Evolutionary conservation across 2,113 vertebrate species (phyloP).

Genomic region (Malurus cyaneus): DNA sequence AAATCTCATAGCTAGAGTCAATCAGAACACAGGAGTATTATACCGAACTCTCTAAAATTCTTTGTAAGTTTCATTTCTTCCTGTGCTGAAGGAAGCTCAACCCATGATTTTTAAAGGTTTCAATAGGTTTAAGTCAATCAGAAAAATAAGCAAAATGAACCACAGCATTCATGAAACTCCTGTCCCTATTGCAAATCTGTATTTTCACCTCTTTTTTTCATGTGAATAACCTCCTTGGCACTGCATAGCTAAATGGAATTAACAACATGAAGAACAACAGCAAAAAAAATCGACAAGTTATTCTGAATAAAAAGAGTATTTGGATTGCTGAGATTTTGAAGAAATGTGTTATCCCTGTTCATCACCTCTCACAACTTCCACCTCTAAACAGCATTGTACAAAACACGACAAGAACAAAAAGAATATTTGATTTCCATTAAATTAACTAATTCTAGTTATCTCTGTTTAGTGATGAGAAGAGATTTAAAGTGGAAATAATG

Average conservation of each 20-base stretch:
- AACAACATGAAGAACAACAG: neutral
- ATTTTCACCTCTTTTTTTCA: conserved; percentile 36
- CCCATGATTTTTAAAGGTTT: neutral
- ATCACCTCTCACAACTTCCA: neutral
- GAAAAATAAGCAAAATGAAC: neutral
- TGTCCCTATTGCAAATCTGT: neutral
- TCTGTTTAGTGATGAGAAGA: neutral
- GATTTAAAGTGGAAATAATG: neutral
- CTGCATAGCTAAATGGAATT: conserved; percentile 45
- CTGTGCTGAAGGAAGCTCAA: neutral
- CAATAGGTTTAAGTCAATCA: neutral
- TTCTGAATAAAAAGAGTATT: neutral
- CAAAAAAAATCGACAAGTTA: neutral
- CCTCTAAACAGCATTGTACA: neutral
- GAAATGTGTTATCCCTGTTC: neutral
- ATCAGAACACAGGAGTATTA: neutral
- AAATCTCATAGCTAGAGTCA: neutral
- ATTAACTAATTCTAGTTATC: neutral
- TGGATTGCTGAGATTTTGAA: neutral
- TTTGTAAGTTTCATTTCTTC: neutral
- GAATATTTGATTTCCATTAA: neutral
- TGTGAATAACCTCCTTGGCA: neutral
- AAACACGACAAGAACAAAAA: neutral
- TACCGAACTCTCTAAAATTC: neutral
- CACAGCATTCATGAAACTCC: neutral